Evolutionary conservation across 2,888 invertebrate genomes (phyloP).

Genomic region (Stenodera caucasica): DNA sequence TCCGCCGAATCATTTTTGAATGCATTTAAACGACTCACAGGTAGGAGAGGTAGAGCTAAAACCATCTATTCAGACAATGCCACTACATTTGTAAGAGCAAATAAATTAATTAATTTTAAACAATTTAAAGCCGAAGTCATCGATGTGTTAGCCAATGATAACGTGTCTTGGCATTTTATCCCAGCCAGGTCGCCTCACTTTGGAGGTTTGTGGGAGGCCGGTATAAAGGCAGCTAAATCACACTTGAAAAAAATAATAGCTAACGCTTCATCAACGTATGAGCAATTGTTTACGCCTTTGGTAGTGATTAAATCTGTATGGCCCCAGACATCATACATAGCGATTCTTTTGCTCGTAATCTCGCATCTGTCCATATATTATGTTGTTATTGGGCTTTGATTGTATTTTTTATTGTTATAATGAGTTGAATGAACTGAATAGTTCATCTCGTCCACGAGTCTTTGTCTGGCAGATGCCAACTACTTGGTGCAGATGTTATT

Average conservation of each 20-base stretch:
- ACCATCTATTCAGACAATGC: slow-evolving; percentile 28
- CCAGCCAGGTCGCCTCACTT: slow-evolving; percentile 27
- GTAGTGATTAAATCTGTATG: no score
- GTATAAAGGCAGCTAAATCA: slow-evolving; percentile 19
- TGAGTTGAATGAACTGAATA: no score
- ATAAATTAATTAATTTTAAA: slow-evolving; percentile 9
- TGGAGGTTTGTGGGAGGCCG: slow-evolving; percentile 30
- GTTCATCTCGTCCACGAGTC: no score
- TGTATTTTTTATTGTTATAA: no score
- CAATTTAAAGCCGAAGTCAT: not conserved
- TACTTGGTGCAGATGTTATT: no score
- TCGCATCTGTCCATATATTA: no score
- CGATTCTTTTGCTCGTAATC: no score
- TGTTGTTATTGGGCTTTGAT: no score
- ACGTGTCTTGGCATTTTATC: slow-evolving; percentile 19
- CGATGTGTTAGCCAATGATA: not conserved
- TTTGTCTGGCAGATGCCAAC: no score
- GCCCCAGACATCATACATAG: no score
- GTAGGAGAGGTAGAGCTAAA: slow-evolving; percentile 18
- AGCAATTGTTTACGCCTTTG: slow-evolving; percentile 37
- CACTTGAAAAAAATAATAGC: slow-evolving; percentile 31
- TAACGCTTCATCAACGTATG: slow-evolving; percentile 30
- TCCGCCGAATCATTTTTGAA: slow-evolving; percentile 18
- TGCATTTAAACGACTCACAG: slow-evolving; percentile 22
- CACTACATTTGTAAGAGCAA: slow-evolving; percentile 26